These are phyloP conservation scores for Fukomys damarensis DNA, from an alignment of 2,113 vertebrate species.

Conservation along the genomic window DNA sequence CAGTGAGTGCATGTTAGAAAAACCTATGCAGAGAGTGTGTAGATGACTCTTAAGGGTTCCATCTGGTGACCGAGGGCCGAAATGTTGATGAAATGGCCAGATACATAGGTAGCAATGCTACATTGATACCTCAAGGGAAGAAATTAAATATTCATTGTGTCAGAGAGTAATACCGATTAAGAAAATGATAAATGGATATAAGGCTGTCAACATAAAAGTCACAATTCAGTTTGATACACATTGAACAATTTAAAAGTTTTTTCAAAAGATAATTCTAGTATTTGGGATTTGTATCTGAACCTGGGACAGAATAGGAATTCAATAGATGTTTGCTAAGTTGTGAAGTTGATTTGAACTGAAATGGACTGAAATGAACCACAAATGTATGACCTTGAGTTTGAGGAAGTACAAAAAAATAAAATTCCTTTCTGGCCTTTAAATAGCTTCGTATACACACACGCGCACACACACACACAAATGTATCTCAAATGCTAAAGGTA, in stretches of 20 bases:
- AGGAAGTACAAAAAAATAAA: constrained; percentile 13
- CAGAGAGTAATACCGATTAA: not conserved
- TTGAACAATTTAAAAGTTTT: not conserved
- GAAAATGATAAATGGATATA: not conserved
- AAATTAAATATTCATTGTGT: not conserved
- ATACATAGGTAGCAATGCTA: not conserved
- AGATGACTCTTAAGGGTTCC: not conserved
- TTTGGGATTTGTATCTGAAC: constrained; percentile 17
- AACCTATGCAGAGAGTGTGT: not conserved
- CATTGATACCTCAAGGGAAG: not conserved
- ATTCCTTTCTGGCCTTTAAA: constrained; percentile 42
- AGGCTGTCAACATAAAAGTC: not conserved
- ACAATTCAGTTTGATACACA: not conserved
- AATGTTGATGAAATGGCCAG: not conserved
- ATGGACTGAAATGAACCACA: constrained; percentile 47
- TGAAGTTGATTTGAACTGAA: constrained; percentile 37
- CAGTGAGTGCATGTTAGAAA: not conserved
- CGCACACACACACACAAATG: not conserved
- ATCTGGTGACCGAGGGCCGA: not conserved
- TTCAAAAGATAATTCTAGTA: constrained; percentile 9
- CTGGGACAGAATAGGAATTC: not conserved
- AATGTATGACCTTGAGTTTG: constrained; percentile 39
- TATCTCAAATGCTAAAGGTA: constrained; percentile 72
- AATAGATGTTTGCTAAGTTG: constrained; percentile 4
- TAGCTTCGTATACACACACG: constrained; percentile 31